phyloP scores from a whole-genome alignment of 92 coral and sea anemone genomes.

The Micromussa lordhowensis region DNA sequence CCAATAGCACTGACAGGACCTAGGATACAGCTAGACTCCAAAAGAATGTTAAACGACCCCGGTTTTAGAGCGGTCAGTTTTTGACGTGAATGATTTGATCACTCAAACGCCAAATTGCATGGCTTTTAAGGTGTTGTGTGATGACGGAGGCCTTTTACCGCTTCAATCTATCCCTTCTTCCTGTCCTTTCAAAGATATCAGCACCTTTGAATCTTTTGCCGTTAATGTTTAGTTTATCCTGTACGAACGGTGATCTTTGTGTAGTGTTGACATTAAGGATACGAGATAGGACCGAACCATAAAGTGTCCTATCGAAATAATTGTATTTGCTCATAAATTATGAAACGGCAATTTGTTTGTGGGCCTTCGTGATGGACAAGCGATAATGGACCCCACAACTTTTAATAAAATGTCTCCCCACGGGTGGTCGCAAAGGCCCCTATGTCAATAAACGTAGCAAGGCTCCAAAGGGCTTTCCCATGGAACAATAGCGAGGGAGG shows the following conservation, averaged over 20 bases:
- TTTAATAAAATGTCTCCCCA: slow-evolving; percentile 99
- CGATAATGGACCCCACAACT: slow-evolving; percentile 98
- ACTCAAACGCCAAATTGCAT: slow-evolving; percentile 73
- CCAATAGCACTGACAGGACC: slow-evolving; percentile 75
- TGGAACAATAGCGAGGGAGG: slow-evolving; percentile 95
- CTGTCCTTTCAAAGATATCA: slow-evolving; percentile 86
- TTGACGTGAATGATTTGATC: slow-evolving; percentile 86
- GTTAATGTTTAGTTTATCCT: slow-evolving; percentile 78
- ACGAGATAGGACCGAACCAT: slow-evolving; percentile 88
- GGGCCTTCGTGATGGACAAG: slow-evolving; percentile 98
- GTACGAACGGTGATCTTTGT: slow-evolving; percentile 74
- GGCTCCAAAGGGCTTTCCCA: slow-evolving; percentile 83
- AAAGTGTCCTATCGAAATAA: slow-evolving; percentile 97
- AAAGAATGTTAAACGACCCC: slow-evolving; percentile 87
- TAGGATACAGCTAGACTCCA: slow-evolving; percentile 82
- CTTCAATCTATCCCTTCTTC: slow-evolving; percentile 79
- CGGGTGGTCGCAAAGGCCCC: slow-evolving; percentile 96
- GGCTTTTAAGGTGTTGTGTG: slow-evolving; percentile 74
- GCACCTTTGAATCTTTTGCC: slow-evolving; percentile 74
- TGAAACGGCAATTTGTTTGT: slow-evolving; percentile 99
- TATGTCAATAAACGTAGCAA: slow-evolving; percentile 94
- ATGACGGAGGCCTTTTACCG: slow-evolving; percentile 78
- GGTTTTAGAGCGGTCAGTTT: slow-evolving; percentile 73
- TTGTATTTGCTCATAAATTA: slow-evolving; percentile 98
- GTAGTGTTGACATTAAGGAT: slow-evolving; percentile 88